Evolutionary conservation across 2,888 invertebrate species (phyloP).

Genomic region (Gymnocheta viridis): DNA sequence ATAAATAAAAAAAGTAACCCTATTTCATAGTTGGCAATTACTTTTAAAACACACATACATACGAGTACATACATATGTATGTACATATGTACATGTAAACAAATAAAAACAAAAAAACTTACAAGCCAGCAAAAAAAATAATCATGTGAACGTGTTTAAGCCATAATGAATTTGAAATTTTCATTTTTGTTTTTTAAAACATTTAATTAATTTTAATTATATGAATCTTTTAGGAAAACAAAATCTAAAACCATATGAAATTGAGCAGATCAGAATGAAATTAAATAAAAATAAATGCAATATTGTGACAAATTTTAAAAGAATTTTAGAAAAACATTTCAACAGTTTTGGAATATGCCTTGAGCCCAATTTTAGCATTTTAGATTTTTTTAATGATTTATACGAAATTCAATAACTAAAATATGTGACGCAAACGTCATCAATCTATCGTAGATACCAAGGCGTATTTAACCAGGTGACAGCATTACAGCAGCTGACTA

Average conservation of each 20-base stretch:
- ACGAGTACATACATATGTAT: background rate
- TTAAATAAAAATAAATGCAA: background rate
- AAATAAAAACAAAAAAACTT: slow-evolving; percentile 6
- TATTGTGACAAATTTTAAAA: background rate
- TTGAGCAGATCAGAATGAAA: background rate
- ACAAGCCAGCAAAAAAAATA: slow-evolving; percentile 18
- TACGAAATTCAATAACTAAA: background rate
- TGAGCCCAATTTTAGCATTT: background rate
- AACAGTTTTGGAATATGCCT: background rate
- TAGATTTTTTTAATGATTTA: background rate
- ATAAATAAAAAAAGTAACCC: slow-evolving; percentile 4
- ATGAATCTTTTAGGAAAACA: background rate
- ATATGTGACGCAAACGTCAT: too few relatives aligned
- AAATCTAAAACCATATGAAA: background rate
- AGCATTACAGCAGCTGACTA: too few relatives aligned
- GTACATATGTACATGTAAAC: background rate
- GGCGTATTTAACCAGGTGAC: too few relatives aligned
- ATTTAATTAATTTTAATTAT: slow-evolving; percentile 31
- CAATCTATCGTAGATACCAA: too few relatives aligned
- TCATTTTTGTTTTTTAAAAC: slow-evolving; percentile 1
- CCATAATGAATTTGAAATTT: slow-evolving; percentile 17
- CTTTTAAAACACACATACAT: background rate
- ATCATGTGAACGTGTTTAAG: slow-evolving; percentile 33
- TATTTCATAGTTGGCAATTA: slow-evolving; percentile 29
- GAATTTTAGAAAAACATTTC: background rate